These are phyloP conservation scores for Galbula dea DNA, from an alignment of 2,113 vertebrate genomes.

Conservation along the genomic window DNA sequence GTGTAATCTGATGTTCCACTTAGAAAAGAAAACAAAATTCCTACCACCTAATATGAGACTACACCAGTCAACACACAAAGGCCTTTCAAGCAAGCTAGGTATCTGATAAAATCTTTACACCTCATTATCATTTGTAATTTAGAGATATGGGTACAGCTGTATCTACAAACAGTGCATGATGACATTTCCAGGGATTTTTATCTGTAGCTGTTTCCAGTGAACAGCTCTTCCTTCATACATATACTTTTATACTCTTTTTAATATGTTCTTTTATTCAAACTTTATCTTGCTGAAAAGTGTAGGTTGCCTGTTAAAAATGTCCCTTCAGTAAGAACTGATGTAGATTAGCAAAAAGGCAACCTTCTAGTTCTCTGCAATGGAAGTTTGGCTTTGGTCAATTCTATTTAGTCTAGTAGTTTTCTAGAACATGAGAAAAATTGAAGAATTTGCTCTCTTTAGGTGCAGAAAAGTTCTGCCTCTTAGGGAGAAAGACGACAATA, in stretches of 20 bases:
- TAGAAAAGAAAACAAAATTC: slow-evolving; percentile 82
- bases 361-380: background rate
- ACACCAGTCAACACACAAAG: slow-evolving; percentile 58
- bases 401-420: background rate
- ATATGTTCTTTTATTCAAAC: background rate
- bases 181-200: slow-evolving; percentile 63
- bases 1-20: slow-evolving; percentile 90
- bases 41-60: slow-evolving; percentile 42
- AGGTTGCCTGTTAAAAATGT: background rate
- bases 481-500: background rate
- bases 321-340: background rate
- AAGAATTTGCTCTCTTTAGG: background rate
- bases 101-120: slow-evolving; percentile 78
- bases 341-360: background rate
- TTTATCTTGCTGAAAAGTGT: background rate
- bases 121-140: slow-evolving; percentile 69
- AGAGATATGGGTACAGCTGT: slow-evolving; percentile 55
- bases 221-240: background rate
- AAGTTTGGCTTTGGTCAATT: background rate
- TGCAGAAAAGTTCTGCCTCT: background rate
- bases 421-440: background rate
- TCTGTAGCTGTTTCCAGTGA: background rate
- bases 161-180: slow-evolving; percentile 32
- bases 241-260: background rate
- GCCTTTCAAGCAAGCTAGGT: slow-evolving; percentile 54